Evolutionary conservation across 2,888 invertebrate species (phyloP).

Genomic region (Spodoptera picta): DNA sequence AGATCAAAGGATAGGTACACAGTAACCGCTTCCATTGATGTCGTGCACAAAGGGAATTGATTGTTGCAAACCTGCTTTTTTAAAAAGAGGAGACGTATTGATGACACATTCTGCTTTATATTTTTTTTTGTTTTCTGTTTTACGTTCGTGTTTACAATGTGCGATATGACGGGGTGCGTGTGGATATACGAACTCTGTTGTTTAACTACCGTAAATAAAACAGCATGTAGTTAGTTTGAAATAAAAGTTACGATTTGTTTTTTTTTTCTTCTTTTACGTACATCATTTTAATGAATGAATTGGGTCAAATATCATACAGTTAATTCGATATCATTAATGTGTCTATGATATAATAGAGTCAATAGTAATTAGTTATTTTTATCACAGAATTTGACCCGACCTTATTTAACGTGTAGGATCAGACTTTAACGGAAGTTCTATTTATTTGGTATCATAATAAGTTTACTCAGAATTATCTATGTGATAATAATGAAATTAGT

Average conservation of each 20-base stretch:
- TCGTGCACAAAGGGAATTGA: constrained; percentile 88
- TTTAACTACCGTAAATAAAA: not conserved
- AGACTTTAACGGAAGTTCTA: constrained; percentile 23
- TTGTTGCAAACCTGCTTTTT: constrained; percentile 87
- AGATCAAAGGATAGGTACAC: constrained; percentile 88
- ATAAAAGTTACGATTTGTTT: not conserved
- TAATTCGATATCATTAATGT: too few relatives aligned
- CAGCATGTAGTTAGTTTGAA: not conserved
- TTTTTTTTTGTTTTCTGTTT: constrained; percentile 66
- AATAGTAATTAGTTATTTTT: constrained; percentile 35
- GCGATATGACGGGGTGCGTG: constrained; percentile 32
- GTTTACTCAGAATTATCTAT: constrained; percentile 13
- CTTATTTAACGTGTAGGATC: constrained; percentile 11
- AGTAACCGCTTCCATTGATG: constrained; percentile 88
- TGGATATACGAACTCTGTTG: constrained; percentile 20
- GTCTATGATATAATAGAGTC: too few relatives aligned
- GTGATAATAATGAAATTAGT: constrained; percentile 6
- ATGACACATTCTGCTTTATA: constrained; percentile 78
- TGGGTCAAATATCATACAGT: too few relatives aligned
- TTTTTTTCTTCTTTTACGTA: not conserved
- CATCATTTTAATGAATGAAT: too few relatives aligned
- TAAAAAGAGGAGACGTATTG: constrained; percentile 74
- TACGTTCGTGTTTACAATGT: constrained; percentile 51
- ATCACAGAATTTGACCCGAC: constrained; percentile 34
- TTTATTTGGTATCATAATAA: constrained; percentile 11